These are phyloP conservation scores for Coccyzus lansbergi DNA, from an alignment of 2,797 vertebrate genomes.

Conservation along the genomic window DNA sequence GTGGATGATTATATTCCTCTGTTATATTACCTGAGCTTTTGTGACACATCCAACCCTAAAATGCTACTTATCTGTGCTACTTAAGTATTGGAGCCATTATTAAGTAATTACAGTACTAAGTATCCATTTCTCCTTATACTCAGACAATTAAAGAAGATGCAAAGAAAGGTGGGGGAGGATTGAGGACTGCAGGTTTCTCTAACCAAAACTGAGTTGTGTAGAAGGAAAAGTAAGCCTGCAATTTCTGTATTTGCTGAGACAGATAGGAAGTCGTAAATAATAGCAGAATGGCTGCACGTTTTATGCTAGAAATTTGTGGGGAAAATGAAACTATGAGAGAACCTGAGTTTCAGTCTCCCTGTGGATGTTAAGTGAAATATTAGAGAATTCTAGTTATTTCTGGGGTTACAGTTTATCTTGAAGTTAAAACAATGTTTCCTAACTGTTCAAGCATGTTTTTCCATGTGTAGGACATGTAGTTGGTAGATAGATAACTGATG, in stretches of 20 bases:
- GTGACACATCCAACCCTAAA: not conserved
- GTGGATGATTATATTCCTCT: not conserved
- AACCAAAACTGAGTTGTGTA: not conserved
- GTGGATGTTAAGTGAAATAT: not conserved
- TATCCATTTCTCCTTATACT: not conserved
- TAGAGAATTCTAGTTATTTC: not conserved
- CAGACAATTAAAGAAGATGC: not conserved
- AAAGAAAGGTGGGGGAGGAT: not conserved
- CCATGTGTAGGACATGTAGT: accelerated
- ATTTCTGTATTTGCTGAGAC: not conserved
- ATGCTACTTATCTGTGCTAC: not conserved
- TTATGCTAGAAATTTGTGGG: not conserved
- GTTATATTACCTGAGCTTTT: not conserved
- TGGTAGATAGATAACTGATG: not conserved
- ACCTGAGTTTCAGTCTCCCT: not conserved
- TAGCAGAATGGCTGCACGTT: not conserved
- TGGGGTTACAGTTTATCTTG: not conserved
- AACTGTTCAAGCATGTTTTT: not conserved
- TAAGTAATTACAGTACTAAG: not conserved
- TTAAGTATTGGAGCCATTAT: not conserved
- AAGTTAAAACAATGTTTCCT: not conserved
- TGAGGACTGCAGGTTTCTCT: not conserved
- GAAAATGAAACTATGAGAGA: not conserved
- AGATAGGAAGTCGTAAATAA: not conserved
- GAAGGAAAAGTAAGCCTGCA: not conserved